Conservation (phyloP, 2,113 vertebrate genomes). For the Sebastes schlegelii region DNA sequence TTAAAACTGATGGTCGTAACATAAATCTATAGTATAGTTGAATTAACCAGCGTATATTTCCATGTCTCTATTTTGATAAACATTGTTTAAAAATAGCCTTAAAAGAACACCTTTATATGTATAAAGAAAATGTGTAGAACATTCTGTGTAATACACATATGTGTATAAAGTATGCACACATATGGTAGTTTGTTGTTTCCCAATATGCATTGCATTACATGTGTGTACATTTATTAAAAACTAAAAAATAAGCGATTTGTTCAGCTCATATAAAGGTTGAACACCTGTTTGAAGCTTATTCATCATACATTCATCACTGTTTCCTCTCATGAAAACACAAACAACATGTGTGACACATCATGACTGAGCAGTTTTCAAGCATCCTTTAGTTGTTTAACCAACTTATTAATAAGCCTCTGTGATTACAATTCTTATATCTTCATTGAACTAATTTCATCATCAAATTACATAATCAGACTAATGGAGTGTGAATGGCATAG, state of each 20-base stretch:
- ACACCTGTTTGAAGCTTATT: not conserved
- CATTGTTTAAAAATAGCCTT: too few relatives aligned
- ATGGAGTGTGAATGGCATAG: constrained; percentile 50
- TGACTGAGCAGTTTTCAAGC: constrained; percentile 17
- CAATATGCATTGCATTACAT: not conserved
- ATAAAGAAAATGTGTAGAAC: too few relatives aligned
- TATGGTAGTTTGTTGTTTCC: not conserved
- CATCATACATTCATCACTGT: not conserved
- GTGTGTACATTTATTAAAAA: not conserved
- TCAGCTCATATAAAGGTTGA: not conserved
- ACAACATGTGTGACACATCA: constrained; percentile 15
- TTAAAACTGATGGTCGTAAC: too few relatives aligned
- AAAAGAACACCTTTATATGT: too few relatives aligned
- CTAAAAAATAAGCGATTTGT: not conserved
- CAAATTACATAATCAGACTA: constrained; percentile 54
- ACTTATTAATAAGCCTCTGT: constrained; percentile 47
- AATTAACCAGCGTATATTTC: too few relatives aligned
- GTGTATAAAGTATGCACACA: not conserved
- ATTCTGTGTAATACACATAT: too few relatives aligned
- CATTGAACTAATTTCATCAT: constrained; percentile 50
- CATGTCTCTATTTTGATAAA: too few relatives aligned
- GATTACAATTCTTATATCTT: constrained; percentile 47
- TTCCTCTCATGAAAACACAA: constrained; percentile 15
- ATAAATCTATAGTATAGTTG: too few relatives aligned
- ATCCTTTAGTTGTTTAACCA: constrained; percentile 39